These are phyloP conservation scores for Scyliorhinus canicula DNA, from an alignment of 2,797 vertebrate species.

Conservation along the genomic window DNA sequence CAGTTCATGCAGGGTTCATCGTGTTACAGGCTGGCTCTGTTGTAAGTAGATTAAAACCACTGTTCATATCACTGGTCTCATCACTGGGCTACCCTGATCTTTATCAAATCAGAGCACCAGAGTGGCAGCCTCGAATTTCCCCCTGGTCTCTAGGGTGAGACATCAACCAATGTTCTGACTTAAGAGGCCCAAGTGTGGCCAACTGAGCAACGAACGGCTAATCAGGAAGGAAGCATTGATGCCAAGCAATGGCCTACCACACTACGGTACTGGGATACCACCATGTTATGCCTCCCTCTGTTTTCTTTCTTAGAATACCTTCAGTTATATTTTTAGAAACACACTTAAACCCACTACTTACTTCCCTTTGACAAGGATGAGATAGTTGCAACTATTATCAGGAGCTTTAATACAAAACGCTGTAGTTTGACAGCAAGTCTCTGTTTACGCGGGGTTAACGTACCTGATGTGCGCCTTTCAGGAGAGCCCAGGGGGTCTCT, in stretches of 20 bases:
- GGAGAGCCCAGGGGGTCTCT: conserved; percentile 81
- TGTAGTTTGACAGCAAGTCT: neutral
- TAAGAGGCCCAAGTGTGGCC: neutral
- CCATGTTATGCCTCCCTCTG: neutral
- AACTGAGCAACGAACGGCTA: neutral
- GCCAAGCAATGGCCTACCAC: neutral
- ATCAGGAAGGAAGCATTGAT: neutral
- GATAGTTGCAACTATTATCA: neutral
- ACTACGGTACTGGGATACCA: neutral
- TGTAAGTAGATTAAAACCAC: no score
- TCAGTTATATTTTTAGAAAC: neutral
- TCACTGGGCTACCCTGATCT: neutral
- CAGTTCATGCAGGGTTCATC: no score
- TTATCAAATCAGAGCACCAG: neutral
- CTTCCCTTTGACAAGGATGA: neutral
- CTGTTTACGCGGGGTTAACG: neutral
- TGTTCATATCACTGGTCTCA: no score
- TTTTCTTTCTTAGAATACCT: neutral
- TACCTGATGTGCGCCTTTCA: conserved; percentile 81
- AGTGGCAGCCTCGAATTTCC: neutral
- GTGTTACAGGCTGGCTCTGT: no score
- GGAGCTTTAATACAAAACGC: neutral
- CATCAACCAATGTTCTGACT: neutral
- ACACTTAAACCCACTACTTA: neutral
- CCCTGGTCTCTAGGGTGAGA: neutral